These are phyloP conservation scores for Monochamus saltuarius DNA, from an alignment of 1,140 invertebrate species.

Conservation along the genomic window DNA sequence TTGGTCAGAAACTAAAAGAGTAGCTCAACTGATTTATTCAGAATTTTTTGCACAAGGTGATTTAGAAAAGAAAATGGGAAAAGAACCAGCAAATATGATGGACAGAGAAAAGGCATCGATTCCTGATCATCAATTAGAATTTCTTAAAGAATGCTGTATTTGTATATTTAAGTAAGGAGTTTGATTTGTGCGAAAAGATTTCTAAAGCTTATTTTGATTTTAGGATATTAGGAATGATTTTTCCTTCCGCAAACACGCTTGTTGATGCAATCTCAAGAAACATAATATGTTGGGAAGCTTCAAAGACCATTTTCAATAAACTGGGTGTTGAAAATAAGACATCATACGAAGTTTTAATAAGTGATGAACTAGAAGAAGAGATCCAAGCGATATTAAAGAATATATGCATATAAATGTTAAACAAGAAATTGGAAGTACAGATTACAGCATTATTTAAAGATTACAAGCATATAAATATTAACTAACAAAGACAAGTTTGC, in stretches of 20 bases:
- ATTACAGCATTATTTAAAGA: too few relatives aligned
- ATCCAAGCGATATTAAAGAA: slow-evolving; percentile 25
- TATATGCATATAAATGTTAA: too few relatives aligned
- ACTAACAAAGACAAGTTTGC: slow-evolving; percentile 7
- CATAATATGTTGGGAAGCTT: slow-evolving; percentile 38
- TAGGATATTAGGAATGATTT: slow-evolving; percentile 52
- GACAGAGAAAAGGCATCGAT: slow-evolving; percentile 80
- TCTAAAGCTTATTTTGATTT: slow-evolving; percentile 23
- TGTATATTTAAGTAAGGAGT: slow-evolving; percentile 52
- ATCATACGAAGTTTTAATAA: slow-evolving; percentile 33
- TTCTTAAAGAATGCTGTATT: slow-evolving; percentile 60
- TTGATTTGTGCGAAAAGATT: slow-evolving; percentile 9
- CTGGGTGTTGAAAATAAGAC: slow-evolving; percentile 25
- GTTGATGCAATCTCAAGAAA: slow-evolving; percentile 36
- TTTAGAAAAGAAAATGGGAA: slow-evolving; percentile 79
- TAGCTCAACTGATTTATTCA: slow-evolving; percentile 74
- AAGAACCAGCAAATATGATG: slow-evolving; percentile 75
- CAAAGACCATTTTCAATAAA: slow-evolving; percentile 36
- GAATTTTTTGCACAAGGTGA: slow-evolving; percentile 91
- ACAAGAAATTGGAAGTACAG: too few relatives aligned
- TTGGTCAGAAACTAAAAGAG: slow-evolving; percentile 65
- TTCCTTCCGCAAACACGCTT: slow-evolving; percentile 35
- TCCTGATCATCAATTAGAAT: slow-evolving; percentile 79
- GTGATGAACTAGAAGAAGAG: slow-evolving; percentile 32
- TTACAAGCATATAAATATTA: too few relatives aligned